phyloP scores from a whole-genome alignment of 2,113 vertebrate genomes.

The Cercocebus atys region DNA sequence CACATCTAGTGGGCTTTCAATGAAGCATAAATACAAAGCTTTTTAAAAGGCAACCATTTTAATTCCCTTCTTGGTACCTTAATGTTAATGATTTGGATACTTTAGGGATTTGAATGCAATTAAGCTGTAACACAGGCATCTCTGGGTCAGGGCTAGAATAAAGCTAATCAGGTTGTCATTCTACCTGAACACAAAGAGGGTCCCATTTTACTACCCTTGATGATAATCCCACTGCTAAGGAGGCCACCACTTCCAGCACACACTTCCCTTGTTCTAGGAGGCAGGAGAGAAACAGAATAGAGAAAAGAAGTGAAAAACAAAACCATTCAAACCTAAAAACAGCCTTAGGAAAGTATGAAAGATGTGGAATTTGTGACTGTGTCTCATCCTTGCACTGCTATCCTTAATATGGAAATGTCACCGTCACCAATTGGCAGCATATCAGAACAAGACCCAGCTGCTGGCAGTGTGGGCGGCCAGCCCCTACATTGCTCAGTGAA shows the following conservation, averaged over 20 bases:
- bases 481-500: background rate
- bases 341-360: background rate
- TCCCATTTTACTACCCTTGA: background rate
- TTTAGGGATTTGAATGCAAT: background rate
- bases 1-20: background rate
- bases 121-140: background rate
- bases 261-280: background rate
- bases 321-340: background rate
- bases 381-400: background rate
- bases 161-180: background rate
- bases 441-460: constrained; percentile 17
- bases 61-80: background rate
- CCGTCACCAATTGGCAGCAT: background rate
- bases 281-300: background rate
- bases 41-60: background rate
- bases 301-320: background rate
- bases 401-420: constrained; percentile 45
- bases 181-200: background rate
- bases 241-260: background rate
- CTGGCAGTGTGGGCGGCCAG: background rate
- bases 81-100: background rate
- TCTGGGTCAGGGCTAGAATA: background rate
- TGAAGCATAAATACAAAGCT: background rate
- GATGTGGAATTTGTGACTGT: background rate
- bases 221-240: background rate